A percentile compares a stretch with the other conserved stretches of the same genome.
These are phyloP conservation scores for Lycopodina hypogea DNA, from an alignment of 37 sponge, comb jelly and placozoan species.

Conservation along the genomic window DNA sequence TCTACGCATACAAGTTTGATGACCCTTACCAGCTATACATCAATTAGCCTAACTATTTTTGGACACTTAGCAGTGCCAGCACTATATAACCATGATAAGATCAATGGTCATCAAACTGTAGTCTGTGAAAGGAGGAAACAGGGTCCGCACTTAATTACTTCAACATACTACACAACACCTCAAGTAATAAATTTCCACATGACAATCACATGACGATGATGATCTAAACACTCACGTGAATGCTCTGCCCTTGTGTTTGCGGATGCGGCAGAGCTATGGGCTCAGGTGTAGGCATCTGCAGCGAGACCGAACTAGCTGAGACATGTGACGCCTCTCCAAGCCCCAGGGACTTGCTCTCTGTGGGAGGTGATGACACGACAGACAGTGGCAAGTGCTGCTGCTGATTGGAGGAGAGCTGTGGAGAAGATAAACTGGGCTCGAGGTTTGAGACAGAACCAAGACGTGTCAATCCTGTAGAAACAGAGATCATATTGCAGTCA, in stretches of 20 bases:
- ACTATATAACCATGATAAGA: too few species aligned
- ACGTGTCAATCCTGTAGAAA: not conserved
- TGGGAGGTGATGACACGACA: not conserved
- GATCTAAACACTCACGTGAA: not conserved
- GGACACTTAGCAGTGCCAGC: too few species aligned
- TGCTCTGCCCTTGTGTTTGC: slow-evolving; percentile 6
- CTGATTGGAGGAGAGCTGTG: not conserved
- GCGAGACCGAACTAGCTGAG: not conserved
- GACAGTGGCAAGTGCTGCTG: slow-evolving; percentile 7
- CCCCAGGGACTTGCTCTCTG: not conserved
- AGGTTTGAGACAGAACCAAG: not conserved
- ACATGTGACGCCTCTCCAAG: not conserved
- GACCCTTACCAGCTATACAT: too few species aligned
- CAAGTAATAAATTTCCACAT: not conserved
- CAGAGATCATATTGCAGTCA: too few species aligned
- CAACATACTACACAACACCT: too few species aligned
- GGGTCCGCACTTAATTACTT: too few species aligned
- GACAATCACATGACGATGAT: not conserved
- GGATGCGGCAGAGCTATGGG: slow-evolving; percentile 5
- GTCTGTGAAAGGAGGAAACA: too few species aligned
- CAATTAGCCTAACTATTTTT: too few species aligned
- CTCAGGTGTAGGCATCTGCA: slow-evolving; percentile 12
- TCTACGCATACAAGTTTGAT: too few species aligned
- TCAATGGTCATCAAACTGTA: too few species aligned
- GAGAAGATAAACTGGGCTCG: not conserved